Percentiles rank a stretch among this genome's conserved stretches.
These are phyloP conservation scores for Eulemur mongoz DNA, from an alignment of 2,797 vertebrate genomes.

Conservation along the genomic window DNA sequence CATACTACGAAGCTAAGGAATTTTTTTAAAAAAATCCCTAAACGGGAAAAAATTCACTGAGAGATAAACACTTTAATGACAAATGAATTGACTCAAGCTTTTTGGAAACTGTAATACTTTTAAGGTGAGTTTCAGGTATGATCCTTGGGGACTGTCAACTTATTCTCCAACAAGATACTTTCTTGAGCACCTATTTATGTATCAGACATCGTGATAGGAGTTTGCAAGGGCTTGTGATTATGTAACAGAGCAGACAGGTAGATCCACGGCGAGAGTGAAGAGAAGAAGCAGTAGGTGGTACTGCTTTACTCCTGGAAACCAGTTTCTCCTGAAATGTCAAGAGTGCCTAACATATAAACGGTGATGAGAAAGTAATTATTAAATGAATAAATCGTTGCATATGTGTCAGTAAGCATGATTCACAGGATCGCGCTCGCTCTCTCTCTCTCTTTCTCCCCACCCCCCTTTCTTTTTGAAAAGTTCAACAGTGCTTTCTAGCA, in stretches of 20 bases:
- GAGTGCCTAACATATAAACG: not conserved
- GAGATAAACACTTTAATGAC: not conserved
- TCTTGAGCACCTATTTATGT: not conserved
- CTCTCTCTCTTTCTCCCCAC: too few relatives aligned
- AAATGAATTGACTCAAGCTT: not conserved
- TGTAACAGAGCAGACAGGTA: not conserved
- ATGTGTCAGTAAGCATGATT: not conserved
- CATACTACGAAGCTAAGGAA: not conserved
- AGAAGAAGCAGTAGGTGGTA: not conserved
- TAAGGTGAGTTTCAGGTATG: not conserved
- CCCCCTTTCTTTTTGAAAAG: not conserved
- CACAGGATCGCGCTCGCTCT: not conserved
- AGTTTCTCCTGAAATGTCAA: not conserved
- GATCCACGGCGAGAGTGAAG: not conserved
- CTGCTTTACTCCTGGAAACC: not conserved
- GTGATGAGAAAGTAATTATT: not conserved
- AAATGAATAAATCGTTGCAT: not conserved
- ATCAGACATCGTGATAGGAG: too few relatives aligned
- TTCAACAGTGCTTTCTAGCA: not conserved
- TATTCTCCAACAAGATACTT: not conserved
- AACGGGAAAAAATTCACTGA: not conserved
- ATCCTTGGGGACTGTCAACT: not conserved
- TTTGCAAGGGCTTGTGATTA: not conserved
- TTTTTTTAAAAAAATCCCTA: not conserved
- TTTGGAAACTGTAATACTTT: not conserved